Evolutionary conservation across 2,797 vertebrate genomes (phyloP).

Genomic region (Labroides dimidiatus): DNA sequence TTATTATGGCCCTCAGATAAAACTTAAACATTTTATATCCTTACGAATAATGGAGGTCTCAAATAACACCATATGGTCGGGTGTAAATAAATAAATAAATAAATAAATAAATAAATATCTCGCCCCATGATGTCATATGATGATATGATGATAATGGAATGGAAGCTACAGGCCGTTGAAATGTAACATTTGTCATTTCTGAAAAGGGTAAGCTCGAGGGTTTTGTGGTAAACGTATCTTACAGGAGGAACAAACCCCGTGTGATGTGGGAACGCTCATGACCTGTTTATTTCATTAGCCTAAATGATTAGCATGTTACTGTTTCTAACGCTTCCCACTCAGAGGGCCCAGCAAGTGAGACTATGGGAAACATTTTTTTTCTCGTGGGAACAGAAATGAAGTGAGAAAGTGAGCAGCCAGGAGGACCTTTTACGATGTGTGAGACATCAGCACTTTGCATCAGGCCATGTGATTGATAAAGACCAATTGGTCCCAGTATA

Average conservation of each 20-base stretch:
- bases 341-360: conserved; percentile 51
- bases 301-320: neutral
- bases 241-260: too few species aligned
- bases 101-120: too few species aligned
- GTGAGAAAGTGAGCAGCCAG: conserved; percentile 67
- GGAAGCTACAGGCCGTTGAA: too few species aligned
- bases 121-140: too few species aligned
- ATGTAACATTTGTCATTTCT: too few species aligned
- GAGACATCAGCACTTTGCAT: conserved; percentile 53
- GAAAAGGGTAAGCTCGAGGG: too few species aligned
- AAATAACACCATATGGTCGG: too few species aligned
- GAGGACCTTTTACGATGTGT: conserved; percentile 72
- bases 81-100: too few species aligned
- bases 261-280: neutral
- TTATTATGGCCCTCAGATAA: neutral
- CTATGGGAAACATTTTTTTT: conserved; percentile 64
- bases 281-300: conserved; percentile 2
- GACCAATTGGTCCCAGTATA: neutral
- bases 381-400: conserved; percentile 73
- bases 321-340: neutral
- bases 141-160: too few species aligned
- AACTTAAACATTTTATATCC: too few species aligned
- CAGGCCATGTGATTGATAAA: conserved; percentile 47
- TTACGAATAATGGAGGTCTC: too few species aligned
- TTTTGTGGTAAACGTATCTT: too few species aligned